Base-by-base conservation (phyloP, 2,888 invertebrate genomes). In the Meiosimyza decipiens region DNA sequence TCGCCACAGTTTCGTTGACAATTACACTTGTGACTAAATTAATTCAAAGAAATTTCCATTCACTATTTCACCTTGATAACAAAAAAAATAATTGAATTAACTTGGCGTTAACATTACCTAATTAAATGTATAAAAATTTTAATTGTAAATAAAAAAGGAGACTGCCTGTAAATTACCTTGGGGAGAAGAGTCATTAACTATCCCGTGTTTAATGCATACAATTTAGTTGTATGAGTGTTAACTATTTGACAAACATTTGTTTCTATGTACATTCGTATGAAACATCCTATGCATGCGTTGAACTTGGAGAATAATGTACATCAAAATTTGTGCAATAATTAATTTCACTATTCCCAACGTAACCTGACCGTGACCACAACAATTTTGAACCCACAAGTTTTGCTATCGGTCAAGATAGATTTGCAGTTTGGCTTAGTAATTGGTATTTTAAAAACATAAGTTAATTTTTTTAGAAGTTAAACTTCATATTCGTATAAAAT, bases 111-210 rank as follows among this genome's bases (percentile, higher is more conserved):
- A 63, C 51, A 40, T 50, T 51, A 51, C 22, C 22, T 51, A 40
- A 40, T 49, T 16, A 49, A 57, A 67, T 54, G 55, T 67, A 52
- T 28, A 16, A 55, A 67, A 22, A 55, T 67, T 67, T 67, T 55
- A 47, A 55, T n/a, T 49, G 67, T 49, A 57, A 67, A 66, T 55
- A 55, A 67, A 40, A 40, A 40, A 9, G 40, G 9, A 6, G 40
- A 40, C 40, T 67, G 49, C 18, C 54, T 16, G 12, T 12, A 28
- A 57, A 47, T 67, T n/a, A 55, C 57, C 49, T 18, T 16, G 12
- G 67, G 55, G 47, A 67, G 13, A 22, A 51, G 13, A 40, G 33
- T 7, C 49, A 22, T 22, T 13, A 12, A 16, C 16, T 40, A n/a
- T 40, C 54, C 40, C 15, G 15, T 16, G 11, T 40, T 40, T 40